Evolutionary conservation across 1,140 invertebrate species (phyloP), one percentile per base, ranked within the genome.

Genomic region (Drosophila repleta): DNA sequence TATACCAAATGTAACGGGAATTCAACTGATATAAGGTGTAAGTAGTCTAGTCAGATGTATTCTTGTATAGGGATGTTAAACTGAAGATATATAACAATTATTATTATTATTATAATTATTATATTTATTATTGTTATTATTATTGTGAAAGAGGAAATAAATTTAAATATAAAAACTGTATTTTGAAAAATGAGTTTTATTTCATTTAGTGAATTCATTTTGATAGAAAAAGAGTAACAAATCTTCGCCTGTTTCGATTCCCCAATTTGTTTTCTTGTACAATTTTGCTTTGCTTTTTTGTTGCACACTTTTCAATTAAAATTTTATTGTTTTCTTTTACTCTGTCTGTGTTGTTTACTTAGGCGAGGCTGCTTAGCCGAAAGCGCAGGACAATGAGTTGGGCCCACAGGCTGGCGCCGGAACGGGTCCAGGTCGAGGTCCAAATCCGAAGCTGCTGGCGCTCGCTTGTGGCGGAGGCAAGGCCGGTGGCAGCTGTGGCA

Each of bases 321-420:
- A 90, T 78, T 90, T 79, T 77, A 90, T 88, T 90, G 88, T 90
- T 90, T 90, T 90, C 87, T 80, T 90, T 84, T 78, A 85, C 76
- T 84, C 79, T 83, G 87, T 84, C 62, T 71, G 66, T 41, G 52
- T 39, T 90, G 87, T 90, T 90, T 87, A 90, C 83, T 90, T 90
- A 73, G 88, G 87, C 74, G 49, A 63, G 58, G 51, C 65, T 77
- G 55, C 69, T 72, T 67, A 73, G 65, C 70, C 65, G 15, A 68
- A 41, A 66, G 65, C 45, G 18, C 70, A 68, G 49, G 43, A 24
- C 52, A 56, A 21, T 24, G 32, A 17, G 21, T 26, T 52, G 26
- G 68, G 26, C 1, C 45, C 62, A 11, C 62, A 71, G 29, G 11
- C 46, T 11, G 63, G 26, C 11, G 32, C 7, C 3, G 68, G 67